These are phyloP conservation scores for Acridotheres tristis DNA, from an alignment of 2,797 vertebrate species.

Conservation along the genomic window DNA sequence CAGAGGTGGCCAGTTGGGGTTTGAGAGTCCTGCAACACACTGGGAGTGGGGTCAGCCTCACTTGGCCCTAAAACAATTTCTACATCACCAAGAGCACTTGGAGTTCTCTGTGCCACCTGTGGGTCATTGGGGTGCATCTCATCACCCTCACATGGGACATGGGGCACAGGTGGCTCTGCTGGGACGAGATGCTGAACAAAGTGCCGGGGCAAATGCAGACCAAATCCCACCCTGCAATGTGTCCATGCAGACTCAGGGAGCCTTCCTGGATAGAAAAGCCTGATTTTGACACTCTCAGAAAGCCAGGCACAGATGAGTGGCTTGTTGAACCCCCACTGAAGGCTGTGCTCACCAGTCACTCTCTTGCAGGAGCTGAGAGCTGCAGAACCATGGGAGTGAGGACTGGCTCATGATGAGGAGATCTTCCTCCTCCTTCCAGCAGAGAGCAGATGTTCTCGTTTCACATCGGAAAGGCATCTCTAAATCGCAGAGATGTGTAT, in stretches of 20 bases:
- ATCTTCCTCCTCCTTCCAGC: conserved; percentile 74
- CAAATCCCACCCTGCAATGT: rapidly evolving
- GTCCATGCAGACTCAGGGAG: rapidly evolving
- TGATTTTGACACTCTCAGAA: not conserved
- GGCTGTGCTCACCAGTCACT: not conserved
- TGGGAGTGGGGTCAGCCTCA: not conserved
- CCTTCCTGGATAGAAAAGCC: not conserved
- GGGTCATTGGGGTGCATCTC: rapidly evolving
- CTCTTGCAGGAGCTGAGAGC: conserved; percentile 17
- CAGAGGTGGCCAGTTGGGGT: rapidly evolving
- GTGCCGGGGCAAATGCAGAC: not conserved
- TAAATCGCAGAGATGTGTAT: conserved; percentile 54
- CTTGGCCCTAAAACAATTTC: not conserved
- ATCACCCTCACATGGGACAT: rapidly evolving
- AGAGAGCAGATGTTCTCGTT: conserved; percentile 73
- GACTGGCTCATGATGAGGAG: conserved; percentile 70
- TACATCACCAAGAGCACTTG: not conserved
- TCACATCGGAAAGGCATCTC: conserved; percentile 19
- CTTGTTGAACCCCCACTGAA: not conserved
- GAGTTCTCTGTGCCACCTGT: not conserved
- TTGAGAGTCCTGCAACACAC: no score
- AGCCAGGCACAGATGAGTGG: not conserved
- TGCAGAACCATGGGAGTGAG: conserved; percentile 62
- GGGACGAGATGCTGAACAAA: not conserved
- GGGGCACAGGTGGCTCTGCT: rapidly evolving